These are phyloP conservation scores for Sternotherus odoratus DNA, from an alignment of 2,797 vertebrate species.

Conservation along the genomic window DNA sequence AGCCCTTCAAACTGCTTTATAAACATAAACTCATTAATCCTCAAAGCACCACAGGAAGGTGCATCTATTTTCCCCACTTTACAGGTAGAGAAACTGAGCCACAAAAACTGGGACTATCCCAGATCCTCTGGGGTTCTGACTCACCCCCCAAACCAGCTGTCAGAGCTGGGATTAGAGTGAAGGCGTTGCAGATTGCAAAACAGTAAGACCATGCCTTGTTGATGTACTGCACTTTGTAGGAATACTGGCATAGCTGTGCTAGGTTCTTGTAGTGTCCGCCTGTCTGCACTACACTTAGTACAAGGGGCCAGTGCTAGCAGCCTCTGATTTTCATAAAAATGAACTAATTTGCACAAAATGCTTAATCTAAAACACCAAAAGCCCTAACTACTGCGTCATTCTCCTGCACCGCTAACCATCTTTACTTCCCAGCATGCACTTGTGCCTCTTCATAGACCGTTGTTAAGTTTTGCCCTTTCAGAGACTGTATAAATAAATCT, in stretches of 20 bases:
- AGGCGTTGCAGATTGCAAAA: neutral
- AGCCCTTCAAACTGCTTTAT: neutral
- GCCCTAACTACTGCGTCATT: neutral
- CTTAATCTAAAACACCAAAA: neutral
- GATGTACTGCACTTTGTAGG: neutral
- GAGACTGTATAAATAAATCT: neutral
- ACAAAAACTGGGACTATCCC: neutral
- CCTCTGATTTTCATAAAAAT: neutral
- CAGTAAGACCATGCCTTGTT: neutral
- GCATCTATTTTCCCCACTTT: neutral
- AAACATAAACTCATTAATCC: neutral
- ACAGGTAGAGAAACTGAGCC: neutral
- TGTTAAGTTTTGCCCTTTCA: neutral
- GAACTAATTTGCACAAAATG: neutral
- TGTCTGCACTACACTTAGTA: neutral
- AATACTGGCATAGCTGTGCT: neutral
- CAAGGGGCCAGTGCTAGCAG: neutral
- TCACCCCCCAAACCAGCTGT: rapidly evolving
- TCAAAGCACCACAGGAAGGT: neutral
- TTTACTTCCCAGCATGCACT: neutral
- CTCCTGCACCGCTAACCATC: neutral
- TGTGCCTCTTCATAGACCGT: neutral
- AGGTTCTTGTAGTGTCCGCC: neutral
- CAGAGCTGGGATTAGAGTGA: neutral
- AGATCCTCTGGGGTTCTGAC: neutral